Evolutionary conservation across 2,113 vertebrate species (phyloP).

Genomic region (Podarcis cretensis): DNA sequence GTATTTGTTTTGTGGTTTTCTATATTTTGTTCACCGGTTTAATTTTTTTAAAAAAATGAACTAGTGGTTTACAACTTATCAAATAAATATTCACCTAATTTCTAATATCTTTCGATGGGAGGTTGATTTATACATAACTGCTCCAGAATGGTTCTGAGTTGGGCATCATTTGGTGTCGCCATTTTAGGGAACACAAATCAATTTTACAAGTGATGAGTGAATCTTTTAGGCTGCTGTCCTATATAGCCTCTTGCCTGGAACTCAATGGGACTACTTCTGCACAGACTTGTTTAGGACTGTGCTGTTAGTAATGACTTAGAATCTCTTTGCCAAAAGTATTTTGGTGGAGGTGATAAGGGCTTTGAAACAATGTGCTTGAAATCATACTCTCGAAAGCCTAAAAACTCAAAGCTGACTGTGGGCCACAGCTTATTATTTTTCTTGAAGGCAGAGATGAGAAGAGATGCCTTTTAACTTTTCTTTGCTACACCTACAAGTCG

Average conservation of each 20-base stretch:
- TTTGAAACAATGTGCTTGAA: conserved; percentile 3
- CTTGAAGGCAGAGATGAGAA: background rate
- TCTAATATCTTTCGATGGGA: background rate
- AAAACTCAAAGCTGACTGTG: background rate
- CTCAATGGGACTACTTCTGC: background rate
- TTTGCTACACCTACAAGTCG: background rate
- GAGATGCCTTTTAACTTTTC: background rate
- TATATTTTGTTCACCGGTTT: too few species aligned
- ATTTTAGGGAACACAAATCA: background rate
- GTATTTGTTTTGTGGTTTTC: too few species aligned
- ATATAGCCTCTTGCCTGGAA: background rate
- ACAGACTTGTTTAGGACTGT: background rate
- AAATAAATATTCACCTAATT: background rate
- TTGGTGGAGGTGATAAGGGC: background rate
- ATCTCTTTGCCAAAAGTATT: background rate
- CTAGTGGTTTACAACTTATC: too few species aligned
- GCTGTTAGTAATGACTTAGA: background rate
- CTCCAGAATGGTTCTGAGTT: background rate
- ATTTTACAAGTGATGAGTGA: background rate
- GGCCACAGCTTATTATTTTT: background rate
- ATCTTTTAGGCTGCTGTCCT: background rate
- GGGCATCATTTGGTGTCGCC: background rate
- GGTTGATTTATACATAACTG: background rate
- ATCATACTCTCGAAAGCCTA: background rate
- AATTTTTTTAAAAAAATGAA: too few species aligned